Percentiles rank a stretch among this genome's conserved stretches.
These are phyloP conservation scores for Dinoponera quadriceps DNA, from an alignment of 1,140 invertebrate genomes.

Conservation along the genomic window DNA sequence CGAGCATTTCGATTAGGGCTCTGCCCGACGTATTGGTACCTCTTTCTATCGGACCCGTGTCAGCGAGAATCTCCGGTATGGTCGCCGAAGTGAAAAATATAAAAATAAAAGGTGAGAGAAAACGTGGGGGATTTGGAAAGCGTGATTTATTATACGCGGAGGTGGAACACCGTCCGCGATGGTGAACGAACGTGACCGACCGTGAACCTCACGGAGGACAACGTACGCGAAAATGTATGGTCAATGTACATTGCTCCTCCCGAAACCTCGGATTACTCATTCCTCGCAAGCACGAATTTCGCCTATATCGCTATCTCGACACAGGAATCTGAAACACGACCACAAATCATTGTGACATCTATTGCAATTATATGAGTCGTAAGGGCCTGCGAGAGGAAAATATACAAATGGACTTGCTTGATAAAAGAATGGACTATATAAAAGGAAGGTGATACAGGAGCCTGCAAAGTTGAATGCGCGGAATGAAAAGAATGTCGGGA, in stretches of 20 bases:
- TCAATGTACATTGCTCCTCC: constrained; percentile 7
- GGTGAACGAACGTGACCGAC: constrained; percentile 23
- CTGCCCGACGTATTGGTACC: background rate
- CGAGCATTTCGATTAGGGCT: constrained; percentile 23
- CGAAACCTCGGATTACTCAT: background rate
- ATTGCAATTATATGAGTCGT: background rate
- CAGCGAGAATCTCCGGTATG: background rate
- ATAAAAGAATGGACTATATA: background rate
- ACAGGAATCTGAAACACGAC: background rate
- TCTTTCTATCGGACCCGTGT: background rate
- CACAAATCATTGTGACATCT: too few relatives aligned
- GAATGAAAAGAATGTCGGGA: background rate
- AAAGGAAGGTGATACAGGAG: background rate
- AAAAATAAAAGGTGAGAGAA: background rate
- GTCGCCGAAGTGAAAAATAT: background rate
- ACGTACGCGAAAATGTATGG: constrained; percentile 36
- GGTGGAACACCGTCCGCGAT: constrained; percentile 16
- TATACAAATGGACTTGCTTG: background rate
- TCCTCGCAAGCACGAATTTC: background rate
- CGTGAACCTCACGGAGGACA: constrained; percentile 31
- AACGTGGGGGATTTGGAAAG: background rate
- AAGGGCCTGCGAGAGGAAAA: background rate
- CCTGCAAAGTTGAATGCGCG: constrained; percentile 8
- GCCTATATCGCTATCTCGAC: background rate
- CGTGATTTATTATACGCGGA: constrained; percentile 10